Percentiles rank a stretch among this genome's conserved stretches.
Conservation (phyloP, 2,888 invertebrate species). For the Hoplodrina blanda region DNA sequence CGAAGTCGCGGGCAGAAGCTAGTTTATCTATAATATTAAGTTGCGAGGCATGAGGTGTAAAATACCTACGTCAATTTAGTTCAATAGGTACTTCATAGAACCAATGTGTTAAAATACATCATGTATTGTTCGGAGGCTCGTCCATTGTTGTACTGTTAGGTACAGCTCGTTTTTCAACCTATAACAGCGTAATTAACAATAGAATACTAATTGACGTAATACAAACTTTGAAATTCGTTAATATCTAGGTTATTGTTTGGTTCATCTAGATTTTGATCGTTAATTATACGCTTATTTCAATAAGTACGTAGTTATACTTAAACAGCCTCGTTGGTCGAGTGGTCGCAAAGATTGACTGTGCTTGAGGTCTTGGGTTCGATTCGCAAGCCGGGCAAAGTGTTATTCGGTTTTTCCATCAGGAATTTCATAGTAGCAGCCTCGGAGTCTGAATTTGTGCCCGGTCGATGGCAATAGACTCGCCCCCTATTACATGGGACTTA, state of each 20-base stretch:
- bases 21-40: not conserved
- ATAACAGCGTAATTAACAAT: slow-evolving; percentile 13
- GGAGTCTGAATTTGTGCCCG: no score
- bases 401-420: no score
- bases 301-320: no score
- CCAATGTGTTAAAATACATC: not conserved
- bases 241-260: slow-evolving; percentile 15
- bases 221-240: slow-evolving; percentile 7
- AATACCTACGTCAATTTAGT: slow-evolving; percentile 2
- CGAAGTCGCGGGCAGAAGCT: no score
- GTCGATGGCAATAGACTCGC: no score
- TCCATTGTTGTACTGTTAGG: slow-evolving; percentile 27
- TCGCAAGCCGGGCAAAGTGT: no score
- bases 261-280: not conserved
- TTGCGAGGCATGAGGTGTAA: not conserved
- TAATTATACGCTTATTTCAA: no score
- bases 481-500: no score
- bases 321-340: no score
- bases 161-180: slow-evolving; percentile 25
- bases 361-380: no score
- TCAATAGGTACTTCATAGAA: not conserved
- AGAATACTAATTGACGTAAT: slow-evolving; percentile 21
- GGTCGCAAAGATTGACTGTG: no score
- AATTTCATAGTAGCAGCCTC: no score
- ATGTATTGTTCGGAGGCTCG: slow-evolving; percentile 18